These are phyloP conservation scores for Prunella himalayana DNA, from an alignment of 2,113 vertebrate species.

Conservation along the genomic window DNA sequence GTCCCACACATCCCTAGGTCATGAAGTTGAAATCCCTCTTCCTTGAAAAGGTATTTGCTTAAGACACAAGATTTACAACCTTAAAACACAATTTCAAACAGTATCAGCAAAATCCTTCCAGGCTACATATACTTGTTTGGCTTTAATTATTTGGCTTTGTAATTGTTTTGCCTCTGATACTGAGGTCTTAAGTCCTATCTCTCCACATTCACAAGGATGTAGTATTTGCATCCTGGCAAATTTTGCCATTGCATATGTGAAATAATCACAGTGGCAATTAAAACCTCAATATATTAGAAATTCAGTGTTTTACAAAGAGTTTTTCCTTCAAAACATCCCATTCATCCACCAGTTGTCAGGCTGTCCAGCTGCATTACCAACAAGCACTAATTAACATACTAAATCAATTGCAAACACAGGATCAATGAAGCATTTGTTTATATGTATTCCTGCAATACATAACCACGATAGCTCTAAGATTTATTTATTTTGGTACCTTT, in stretches of 20 bases:
- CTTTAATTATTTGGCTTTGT: neutral
- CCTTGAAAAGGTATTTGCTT: neutral
- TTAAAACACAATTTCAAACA: neutral
- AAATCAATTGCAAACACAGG: neutral
- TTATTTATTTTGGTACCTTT: neutral
- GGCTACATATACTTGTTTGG: neutral
- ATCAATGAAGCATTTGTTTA: neutral
- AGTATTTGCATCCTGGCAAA: neutral
- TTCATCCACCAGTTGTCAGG: neutral
- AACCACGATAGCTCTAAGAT: neutral
- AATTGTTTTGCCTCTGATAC: neutral
- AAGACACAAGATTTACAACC: neutral
- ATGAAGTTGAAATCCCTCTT: neutral
- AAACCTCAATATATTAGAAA: neutral
- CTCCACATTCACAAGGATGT: fast-evolving
- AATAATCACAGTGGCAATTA: neutral
- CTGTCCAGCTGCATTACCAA: neutral
- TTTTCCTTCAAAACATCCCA: neutral
- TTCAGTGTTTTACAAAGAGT: neutral
- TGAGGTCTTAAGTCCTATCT: neutral
- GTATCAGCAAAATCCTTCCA: neutral
- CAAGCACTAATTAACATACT: neutral
- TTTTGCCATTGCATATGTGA: neutral
- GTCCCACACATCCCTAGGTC: neutral
- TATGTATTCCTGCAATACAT: neutral